phyloP scores from a whole-genome alignment of 2,888 invertebrate species.

The Drosophila anceps region DNA sequence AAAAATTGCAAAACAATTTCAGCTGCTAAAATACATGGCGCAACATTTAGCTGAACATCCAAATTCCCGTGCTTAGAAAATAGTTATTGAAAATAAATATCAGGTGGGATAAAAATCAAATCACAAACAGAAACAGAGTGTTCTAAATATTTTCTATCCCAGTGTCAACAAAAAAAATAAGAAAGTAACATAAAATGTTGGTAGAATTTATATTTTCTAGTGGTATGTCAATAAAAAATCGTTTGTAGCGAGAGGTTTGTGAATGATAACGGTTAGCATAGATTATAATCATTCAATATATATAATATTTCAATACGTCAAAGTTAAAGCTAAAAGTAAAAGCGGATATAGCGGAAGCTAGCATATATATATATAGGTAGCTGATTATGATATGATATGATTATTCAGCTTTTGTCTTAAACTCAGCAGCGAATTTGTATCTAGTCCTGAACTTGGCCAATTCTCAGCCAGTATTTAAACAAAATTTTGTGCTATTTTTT shows the following conservation, averaged over 20 bases:
- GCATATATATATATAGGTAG: background rate
- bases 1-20: constrained; percentile 19
- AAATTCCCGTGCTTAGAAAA: constrained; percentile 10
- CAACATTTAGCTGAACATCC: background rate
- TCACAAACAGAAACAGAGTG: constrained; percentile 1
- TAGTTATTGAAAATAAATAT: background rate
- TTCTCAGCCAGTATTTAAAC: too few relatives aligned
- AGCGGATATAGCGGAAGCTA: background rate
- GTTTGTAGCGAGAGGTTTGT: background rate
- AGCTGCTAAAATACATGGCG: background rate
- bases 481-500: too few relatives aligned
- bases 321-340: background rate
- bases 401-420: background rate
- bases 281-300: constrained; percentile 2
- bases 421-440: too few relatives aligned
- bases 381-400: background rate
- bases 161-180: background rate
- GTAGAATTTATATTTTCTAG: background rate
- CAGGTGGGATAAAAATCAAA: background rate
- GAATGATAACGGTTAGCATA: background rate
- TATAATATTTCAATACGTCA: background rate
- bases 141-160: background rate
- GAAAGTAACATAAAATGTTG: background rate
- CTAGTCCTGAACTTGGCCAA: too few relatives aligned
- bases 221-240: constrained; percentile 2